Evolutionary conservation across 2,797 vertebrate genomes (phyloP).

Genomic region (Rhynchotus rufescens): DNA sequence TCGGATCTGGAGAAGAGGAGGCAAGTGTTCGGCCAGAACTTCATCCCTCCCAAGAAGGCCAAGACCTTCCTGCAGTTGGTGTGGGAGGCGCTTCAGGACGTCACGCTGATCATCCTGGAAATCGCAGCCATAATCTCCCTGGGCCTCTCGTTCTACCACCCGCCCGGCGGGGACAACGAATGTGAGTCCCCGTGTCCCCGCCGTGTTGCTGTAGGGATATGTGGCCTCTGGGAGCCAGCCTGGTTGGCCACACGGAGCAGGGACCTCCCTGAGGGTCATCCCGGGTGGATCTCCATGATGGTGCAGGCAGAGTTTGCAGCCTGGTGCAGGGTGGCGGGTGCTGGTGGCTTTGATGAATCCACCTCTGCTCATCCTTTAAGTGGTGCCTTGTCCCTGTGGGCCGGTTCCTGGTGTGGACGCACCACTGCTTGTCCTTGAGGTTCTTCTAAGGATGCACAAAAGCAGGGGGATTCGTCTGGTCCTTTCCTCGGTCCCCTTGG

Average conservation of each 20-base stretch:
- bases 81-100: slow-evolving; percentile 98
- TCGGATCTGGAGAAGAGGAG: slow-evolving; percentile 92
- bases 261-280: not conserved
- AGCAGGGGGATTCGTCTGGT: fast-evolving
- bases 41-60: slow-evolving; percentile 95
- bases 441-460: not conserved
- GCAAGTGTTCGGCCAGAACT: slow-evolving; percentile 88
- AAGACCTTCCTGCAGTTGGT: slow-evolving; percentile 97
- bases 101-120: slow-evolving; percentile 96
- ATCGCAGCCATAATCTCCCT: slow-evolving; percentile 97
- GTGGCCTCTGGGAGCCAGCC: not conserved
- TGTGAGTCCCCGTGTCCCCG: slow-evolving; percentile 76
- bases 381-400: not conserved
- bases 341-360: not conserved
- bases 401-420: not conserved
- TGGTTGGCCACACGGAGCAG: not conserved
- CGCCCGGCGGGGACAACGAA: slow-evolving; percentile 86
- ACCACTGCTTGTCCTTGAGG: not conserved
- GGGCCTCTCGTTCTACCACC: slow-evolving; percentile 94
- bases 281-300: not conserved
- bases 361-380: not conserved
- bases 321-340: no score
- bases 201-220: fast-evolving
- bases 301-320: not conserved
- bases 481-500: not conserved